Evolutionary conservation across 2,888 invertebrate species (phyloP).

Genomic region (Halictus quadricinctus): DNA sequence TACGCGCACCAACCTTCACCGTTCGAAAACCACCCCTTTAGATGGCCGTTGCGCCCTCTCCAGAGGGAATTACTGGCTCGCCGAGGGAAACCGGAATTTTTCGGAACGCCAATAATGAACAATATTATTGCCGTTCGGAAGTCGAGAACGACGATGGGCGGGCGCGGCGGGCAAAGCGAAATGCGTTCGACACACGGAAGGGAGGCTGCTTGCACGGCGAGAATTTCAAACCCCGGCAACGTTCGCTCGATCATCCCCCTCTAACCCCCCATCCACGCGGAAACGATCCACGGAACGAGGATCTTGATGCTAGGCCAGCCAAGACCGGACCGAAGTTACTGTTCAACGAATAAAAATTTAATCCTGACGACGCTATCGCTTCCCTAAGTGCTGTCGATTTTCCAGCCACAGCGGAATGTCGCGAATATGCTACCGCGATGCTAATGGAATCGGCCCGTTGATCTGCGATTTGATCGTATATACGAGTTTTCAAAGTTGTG

Average conservation of each 20-base stretch:
- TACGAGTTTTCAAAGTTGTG: background rate
- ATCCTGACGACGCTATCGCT: background rate
- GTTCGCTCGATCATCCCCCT: conserved; percentile 6
- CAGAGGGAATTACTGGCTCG: conserved; percentile 24
- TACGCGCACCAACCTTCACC: background rate
- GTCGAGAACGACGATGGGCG: background rate
- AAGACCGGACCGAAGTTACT: background rate
- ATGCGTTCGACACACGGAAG: background rate
- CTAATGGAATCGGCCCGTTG: background rate
- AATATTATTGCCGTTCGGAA: conserved; percentile 18
- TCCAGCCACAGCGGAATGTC: background rate
- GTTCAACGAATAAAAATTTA: background rate
- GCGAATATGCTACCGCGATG: background rate
- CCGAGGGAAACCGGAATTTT: conserved; percentile 19
- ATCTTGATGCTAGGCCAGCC: conserved; percentile 2
- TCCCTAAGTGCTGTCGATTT: background rate
- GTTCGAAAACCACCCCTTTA: background rate
- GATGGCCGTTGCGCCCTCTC: background rate
- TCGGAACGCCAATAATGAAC: conserved; percentile 14
- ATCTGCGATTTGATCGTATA: background rate
- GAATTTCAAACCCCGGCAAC: background rate
- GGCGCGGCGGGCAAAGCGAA: background rate
- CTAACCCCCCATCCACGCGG: background rate
- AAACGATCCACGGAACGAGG: background rate
- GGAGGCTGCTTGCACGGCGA: background rate